Evolutionary conservation across 2,113 vertebrate species (phyloP), one percentile per base, ranked within the genome.

Genomic region (Xenopus laevis): DNA sequence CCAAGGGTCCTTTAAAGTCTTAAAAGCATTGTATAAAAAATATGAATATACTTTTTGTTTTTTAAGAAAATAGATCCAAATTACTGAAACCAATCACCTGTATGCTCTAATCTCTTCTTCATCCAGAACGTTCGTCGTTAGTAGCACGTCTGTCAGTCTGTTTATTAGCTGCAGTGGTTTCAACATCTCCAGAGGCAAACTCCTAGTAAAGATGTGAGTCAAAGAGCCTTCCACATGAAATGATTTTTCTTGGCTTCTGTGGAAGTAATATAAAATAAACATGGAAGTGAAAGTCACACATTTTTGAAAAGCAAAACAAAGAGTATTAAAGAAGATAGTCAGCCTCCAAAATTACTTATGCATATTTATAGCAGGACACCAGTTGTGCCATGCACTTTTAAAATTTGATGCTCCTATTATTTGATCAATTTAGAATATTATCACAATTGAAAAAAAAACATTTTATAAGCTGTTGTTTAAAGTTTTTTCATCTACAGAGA

Each of bases 161-260:
- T 87, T 81, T 77, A 90, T 72, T 30, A 92, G 85, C 65, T 80
- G 81, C 66, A 83, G 3, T 10, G 82, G 84, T 63, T 84, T 83
- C 23, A 70, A 78, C 52, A 16, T 30, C 1, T 5, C 78, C 79
- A 88, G 88, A 0, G 87, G 88, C 6, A 80, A 78, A 79, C 96
- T 93, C 63, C 78, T 83, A 6, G 92, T 94, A 74, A 99, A 98
- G 75, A 97, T 13, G 50, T 99, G 94, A 68, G 91, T 92, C 84
- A 97, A 79, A 71, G 92, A 94, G 47, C 92, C 94, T 78, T 93
- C 91, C 7, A 94, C 72, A 59, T 88, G 85, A 84, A 98, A 99
- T 16, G 93, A 85, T 79, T 97, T 98, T 85, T 97, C 93, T 82
- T 96, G 96, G 81, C 94, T 98, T 91, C 96, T 99, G 86, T 40